phyloP scores from a whole-genome alignment of 2,888 invertebrate species.

The Seira musarum region DNA sequence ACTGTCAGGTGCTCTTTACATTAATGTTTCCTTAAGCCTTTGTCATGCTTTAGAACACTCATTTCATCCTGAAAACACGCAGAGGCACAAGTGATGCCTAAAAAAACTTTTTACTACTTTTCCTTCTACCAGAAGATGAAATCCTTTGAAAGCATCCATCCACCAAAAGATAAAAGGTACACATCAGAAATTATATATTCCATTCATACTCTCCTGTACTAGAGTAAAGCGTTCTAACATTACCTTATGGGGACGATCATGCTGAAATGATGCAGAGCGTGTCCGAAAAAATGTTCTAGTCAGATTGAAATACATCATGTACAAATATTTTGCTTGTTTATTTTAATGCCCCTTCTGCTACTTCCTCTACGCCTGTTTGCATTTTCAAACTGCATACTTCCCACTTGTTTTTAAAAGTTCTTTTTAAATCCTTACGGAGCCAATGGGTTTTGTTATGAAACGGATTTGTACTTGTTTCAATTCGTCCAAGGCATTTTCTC shows the following conservation, averaged over 20 bases:
- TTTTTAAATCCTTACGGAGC: conserved; percentile 44
- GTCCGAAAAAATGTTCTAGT: background rate
- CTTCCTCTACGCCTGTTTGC: conserved; percentile 9
- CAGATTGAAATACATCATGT: conserved; percentile 17
- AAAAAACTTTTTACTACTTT: conserved; percentile 3
- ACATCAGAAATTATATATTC: conserved; percentile 14
- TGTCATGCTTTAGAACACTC: conserved; percentile 16
- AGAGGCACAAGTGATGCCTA: background rate
- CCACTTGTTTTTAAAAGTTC: conserved; percentile 22
- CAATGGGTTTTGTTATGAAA: conserved; percentile 33
- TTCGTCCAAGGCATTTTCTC: no score
- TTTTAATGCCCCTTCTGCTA: conserved; percentile 47
- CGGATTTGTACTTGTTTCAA: conserved; percentile 33
- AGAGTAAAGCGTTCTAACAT: no score
- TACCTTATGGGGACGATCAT: no score
- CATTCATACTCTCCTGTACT: background rate
- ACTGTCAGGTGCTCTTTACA: conserved; percentile 36
- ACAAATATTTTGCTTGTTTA: conserved; percentile 49
- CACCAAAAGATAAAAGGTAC: conserved; percentile 19
- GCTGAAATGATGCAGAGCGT: no score
- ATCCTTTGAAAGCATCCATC: conserved; percentile 49
- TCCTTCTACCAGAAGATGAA: conserved; percentile 19
- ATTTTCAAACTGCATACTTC: conserved; percentile 28
- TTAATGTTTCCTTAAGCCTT: conserved; percentile 25
- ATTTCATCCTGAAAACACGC: conserved; percentile 13